phyloP scores from a whole-genome alignment of 2,797 vertebrate species.

The Ptychobarbus kaznakovi region DNA sequence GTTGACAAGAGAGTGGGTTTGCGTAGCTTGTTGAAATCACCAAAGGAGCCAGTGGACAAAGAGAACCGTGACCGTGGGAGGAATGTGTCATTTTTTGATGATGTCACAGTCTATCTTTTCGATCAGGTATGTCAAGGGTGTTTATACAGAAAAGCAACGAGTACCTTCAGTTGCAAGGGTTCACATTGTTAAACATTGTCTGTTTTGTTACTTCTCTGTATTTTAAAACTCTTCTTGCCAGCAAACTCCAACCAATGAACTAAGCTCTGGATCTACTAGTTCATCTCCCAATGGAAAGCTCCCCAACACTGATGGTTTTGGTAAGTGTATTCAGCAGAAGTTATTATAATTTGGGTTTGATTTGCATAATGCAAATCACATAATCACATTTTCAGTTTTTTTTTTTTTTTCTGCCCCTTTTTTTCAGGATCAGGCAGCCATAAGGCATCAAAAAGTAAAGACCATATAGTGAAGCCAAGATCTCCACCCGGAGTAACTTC shows the following conservation, averaged over 20 bases:
- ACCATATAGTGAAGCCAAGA: slow-evolving; percentile 82
- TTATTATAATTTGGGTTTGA: neutral
- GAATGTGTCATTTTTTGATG: slow-evolving; percentile 96
- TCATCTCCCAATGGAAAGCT: slow-evolving; percentile 78
- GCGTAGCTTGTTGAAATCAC: slow-evolving; percentile 91
- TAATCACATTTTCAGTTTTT: neutral
- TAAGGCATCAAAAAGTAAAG: slow-evolving; percentile 87
- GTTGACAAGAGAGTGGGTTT: slow-evolving; percentile 87
- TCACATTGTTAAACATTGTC: slow-evolving; percentile 15
- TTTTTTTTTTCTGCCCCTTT: slow-evolving; percentile 12
- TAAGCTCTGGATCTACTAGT: slow-evolving; percentile 80
- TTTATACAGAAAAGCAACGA: neutral
- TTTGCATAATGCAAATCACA: slow-evolving; percentile 59
- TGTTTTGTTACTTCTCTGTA: slow-evolving; percentile 16
- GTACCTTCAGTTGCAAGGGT: neutral
- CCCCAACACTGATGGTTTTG: slow-evolving; percentile 75
- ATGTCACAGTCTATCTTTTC: slow-evolving; percentile 95
- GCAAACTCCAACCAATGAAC: slow-evolving; percentile 93
- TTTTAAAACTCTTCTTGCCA: slow-evolving; percentile 63
- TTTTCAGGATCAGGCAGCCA: slow-evolving; percentile 80
- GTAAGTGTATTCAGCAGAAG: slow-evolving; percentile 62
- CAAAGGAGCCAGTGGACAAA: slow-evolving; percentile 85
- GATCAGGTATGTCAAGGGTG: slow-evolving; percentile 84
- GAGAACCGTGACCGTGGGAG: slow-evolving; percentile 84
- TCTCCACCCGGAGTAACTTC: slow-evolving; percentile 72